Conservation (phyloP, 1,140 invertebrate species). For the Pantala flavescens region DNA sequence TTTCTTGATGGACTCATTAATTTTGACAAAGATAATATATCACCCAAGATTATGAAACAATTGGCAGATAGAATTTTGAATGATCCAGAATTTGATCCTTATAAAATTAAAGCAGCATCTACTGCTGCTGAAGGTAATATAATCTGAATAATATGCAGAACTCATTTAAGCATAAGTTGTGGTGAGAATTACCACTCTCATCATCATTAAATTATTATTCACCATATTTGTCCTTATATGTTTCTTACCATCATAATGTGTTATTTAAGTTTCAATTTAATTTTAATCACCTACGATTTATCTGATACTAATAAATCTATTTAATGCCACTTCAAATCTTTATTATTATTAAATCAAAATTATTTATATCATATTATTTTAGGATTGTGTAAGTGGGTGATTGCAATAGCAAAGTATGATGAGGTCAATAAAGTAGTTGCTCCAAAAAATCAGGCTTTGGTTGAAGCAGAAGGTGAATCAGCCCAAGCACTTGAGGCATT, state of each 20-base stretch:
- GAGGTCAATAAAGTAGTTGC: conserved; percentile 79
- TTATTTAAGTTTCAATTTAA: too few relatives aligned
- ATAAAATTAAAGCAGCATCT: conserved; percentile 62
- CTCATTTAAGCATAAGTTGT: too few relatives aligned
- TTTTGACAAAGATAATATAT: conserved; percentile 90
- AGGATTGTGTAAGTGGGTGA: conserved; percentile 82
- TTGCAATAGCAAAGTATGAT: conserved; percentile 87
- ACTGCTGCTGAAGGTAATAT: conserved; percentile 39
- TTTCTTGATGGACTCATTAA: conserved; percentile 74
- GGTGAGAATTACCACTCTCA: too few relatives aligned
- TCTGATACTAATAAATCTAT: too few relatives aligned
- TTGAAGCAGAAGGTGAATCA: conserved; percentile 62
- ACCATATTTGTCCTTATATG: too few relatives aligned
- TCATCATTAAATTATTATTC: too few relatives aligned
- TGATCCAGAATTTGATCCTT: conserved; percentile 84
- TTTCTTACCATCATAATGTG: too few relatives aligned
- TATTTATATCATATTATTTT: conserved; percentile 20
- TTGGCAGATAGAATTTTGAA: conserved; percentile 69
- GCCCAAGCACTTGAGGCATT: conserved; percentile 56
- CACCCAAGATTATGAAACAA: conserved; percentile 67
- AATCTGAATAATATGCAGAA: too few relatives aligned
- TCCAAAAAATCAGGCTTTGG: conserved; percentile 70
- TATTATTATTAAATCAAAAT: too few relatives aligned
- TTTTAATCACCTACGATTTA: too few relatives aligned
- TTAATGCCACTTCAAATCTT: too few relatives aligned